Conservation (phyloP, 2,888 invertebrate genomes). For the Tiliacea aurago region DNA sequence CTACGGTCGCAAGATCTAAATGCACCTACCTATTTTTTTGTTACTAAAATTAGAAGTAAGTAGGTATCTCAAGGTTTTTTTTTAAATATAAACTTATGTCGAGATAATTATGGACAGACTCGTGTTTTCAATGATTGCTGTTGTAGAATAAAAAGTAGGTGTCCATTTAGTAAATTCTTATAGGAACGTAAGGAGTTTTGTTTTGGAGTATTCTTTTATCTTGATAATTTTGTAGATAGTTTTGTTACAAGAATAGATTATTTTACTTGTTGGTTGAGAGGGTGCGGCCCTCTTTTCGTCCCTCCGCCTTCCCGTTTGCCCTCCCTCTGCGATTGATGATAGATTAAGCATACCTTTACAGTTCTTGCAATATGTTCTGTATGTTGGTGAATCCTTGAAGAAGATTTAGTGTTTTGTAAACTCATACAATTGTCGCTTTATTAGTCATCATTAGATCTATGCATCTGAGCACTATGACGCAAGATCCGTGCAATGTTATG, state of each 20-base stretch:
- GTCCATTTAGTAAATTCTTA: conserved; percentile 26
- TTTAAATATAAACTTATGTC: conserved; percentile 34
- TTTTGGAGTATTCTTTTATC: conserved; percentile 32
- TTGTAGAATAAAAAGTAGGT: conserved; percentile 57
- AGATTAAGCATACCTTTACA: conserved; percentile 69
- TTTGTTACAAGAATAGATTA: conserved; percentile 57
- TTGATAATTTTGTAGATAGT: conserved; percentile 54
- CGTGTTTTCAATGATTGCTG: conserved; percentile 47
- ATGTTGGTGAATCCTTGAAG: conserved; percentile 28
- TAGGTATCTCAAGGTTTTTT: conserved; percentile 38
- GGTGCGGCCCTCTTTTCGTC: conserved; percentile 63
- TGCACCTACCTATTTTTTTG: conserved; percentile 19
- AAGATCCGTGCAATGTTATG: conserved; percentile 50
- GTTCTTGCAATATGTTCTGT: conserved; percentile 10
- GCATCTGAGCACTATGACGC: conserved; percentile 52
- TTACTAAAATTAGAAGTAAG: conserved; percentile 23
- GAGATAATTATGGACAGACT: conserved; percentile 25
- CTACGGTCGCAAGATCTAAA: conserved; percentile 27
- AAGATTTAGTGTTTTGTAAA: conserved; percentile 33
- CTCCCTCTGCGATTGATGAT: conserved; percentile 74
- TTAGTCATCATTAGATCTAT: conserved; percentile 55
- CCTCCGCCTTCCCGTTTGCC: conserved; percentile 51
- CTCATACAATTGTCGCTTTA: conserved; percentile 46
- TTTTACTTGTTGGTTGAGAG: conserved; percentile 54
- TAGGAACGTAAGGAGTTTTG: conserved; percentile 7